Conservation (phyloP, 2,888 invertebrate genomes). For the Acanthosepion esculentum region DNA sequence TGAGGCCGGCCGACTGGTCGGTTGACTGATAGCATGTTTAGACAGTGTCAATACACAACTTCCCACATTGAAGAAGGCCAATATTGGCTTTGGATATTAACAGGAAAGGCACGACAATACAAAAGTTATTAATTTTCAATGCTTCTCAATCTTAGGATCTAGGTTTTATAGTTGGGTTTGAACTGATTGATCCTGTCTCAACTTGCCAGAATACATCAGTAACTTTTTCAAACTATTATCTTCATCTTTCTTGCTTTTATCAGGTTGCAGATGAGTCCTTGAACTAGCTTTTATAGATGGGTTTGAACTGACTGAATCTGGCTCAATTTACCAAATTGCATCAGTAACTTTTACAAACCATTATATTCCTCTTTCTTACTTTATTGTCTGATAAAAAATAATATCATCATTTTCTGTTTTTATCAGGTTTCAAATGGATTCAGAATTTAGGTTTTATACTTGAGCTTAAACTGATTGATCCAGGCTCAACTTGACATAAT, state of each 20-base stretch:
- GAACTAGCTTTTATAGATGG: neutral
- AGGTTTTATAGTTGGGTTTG: neutral
- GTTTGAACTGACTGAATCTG: neutral
- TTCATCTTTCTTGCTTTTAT: neutral
- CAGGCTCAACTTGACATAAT: no score
- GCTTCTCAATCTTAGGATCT: neutral
- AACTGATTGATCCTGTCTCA: neutral
- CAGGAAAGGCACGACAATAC: neutral
- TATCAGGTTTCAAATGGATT: no score
- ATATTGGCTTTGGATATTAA: neutral
- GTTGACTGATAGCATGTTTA: neutral
- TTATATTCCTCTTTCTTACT: no score
- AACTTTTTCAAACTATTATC: neutral
- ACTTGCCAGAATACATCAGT: neutral
- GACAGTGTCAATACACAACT: neutral
- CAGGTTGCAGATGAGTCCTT: neutral
- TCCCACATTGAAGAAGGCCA: neutral
- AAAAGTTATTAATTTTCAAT: conserved; percentile 2
- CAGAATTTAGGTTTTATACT: no score
- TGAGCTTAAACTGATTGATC: no score
- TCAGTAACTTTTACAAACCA: no score
- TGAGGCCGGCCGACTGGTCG: neutral
- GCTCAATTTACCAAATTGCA: neutral
- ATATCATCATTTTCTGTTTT: no score
- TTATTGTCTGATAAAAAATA: no score